These are phyloP conservation scores for Riparia riparia DNA, from an alignment of 2,113 vertebrate species.

Conservation along the genomic window DNA sequence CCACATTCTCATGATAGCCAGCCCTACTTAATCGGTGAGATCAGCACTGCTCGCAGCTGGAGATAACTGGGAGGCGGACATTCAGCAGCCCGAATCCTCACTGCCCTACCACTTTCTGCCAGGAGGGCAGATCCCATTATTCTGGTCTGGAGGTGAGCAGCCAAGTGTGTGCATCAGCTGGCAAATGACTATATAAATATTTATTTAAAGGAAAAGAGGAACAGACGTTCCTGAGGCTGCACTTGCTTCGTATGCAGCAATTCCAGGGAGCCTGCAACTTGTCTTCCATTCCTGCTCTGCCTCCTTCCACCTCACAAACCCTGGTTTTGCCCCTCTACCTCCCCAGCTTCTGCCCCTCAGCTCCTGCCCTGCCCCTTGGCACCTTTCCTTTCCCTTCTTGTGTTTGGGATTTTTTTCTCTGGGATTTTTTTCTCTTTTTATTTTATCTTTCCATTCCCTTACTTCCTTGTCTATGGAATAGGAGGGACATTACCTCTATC, in stretches of 20 bases:
- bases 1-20: not conserved
- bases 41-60: not conserved
- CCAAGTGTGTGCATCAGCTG: constrained; percentile 76
- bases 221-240: constrained; percentile 68
- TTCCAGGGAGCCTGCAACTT: constrained; percentile 64
- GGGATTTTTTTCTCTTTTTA: too few species aligned
- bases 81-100: not conserved
- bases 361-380: not conserved
- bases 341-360: constrained; percentile 23
- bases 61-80: constrained; percentile 5
- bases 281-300: constrained; percentile 48
- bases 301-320: not conserved
- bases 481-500: not conserved
- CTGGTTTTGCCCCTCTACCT: not conserved
- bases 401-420: not conserved
- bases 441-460: not conserved
- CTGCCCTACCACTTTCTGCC: not conserved
- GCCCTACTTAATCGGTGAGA: not conserved
- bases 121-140: constrained; percentile 47
- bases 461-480: not conserved
- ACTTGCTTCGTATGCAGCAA: constrained; percentile 60
- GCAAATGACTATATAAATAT: constrained; percentile 82
- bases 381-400: not conserved
- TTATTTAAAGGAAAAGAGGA: constrained; percentile 80
- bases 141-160: constrained; percentile 76